A percentile compares a stretch with the other conserved stretches of the same genome.
phyloP scores from a whole-genome alignment of 2,113 vertebrate species.

The Bothrops jararaca region DNA sequence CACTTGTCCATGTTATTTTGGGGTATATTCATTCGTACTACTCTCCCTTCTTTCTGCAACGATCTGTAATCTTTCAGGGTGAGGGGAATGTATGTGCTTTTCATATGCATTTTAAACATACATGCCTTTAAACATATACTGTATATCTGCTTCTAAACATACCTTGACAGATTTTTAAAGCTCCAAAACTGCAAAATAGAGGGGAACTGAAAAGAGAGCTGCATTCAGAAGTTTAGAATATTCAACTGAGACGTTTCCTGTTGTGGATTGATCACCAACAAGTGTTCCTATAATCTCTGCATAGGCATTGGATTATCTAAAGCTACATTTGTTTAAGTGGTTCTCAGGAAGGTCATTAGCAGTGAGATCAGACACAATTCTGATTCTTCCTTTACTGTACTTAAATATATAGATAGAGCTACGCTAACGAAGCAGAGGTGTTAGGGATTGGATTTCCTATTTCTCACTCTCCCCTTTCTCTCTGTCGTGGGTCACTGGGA shows the following conservation, averaged over 20 bases:
- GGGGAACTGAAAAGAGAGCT: neutral
- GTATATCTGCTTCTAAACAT: neutral
- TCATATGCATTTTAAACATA: neutral
- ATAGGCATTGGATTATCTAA: neutral
- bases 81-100: too few species aligned
- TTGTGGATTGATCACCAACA: neutral
- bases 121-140: too few species aligned
- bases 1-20: neutral
- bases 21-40: neutral
- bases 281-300: neutral
- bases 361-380: neutral
- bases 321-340: neutral
- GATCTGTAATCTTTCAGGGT: neutral
- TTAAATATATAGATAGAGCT: neutral
- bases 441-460: neutral
- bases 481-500: neutral
- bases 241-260: neutral
- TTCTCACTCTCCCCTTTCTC: neutral
- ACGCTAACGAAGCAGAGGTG: neutral
- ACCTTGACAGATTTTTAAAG: neutral
- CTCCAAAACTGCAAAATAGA: neutral
- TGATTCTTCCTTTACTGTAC: neutral
- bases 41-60: neutral
- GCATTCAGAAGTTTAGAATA: neutral
- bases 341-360: neutral